Conservation (phyloP, 1,140 invertebrate genomes). For the Ips typographus region DNA sequence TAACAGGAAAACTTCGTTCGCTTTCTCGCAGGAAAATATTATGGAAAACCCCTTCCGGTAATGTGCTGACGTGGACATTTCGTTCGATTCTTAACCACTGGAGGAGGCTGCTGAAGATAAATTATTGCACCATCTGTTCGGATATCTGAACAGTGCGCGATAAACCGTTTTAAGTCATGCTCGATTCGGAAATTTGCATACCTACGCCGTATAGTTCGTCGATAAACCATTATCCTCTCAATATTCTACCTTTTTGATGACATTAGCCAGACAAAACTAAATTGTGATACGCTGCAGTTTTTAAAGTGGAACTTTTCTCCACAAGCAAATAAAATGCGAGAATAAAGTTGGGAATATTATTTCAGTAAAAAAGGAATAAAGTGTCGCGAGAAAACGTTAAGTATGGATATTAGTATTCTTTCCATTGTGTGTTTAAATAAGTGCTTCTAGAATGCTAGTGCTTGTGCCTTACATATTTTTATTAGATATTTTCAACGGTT, state of each 20-base stretch:
- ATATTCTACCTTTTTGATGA: not conserved
- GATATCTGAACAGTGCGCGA: conserved; percentile 26
- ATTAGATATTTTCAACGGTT: no score
- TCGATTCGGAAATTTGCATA: conserved; percentile 29
- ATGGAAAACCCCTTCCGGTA: conserved; percentile 8
- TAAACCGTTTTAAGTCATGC: conserved; percentile 33
- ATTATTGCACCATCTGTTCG: conserved; percentile 30
- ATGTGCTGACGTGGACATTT: conserved; percentile 33
- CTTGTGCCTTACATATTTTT: no score
- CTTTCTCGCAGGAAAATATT: not conserved
- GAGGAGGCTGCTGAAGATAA: conserved; percentile 28
- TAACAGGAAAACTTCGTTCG: no score
- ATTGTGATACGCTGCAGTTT: not conserved
- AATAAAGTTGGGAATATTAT: not conserved
- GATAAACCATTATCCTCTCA: conserved; percentile 22
- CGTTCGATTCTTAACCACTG: conserved; percentile 33
- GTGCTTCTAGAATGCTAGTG: no score
- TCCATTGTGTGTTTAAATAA: not conserved
- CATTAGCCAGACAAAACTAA: not conserved
- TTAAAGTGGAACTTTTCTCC: not conserved
- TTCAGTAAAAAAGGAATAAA: no score
- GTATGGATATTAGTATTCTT: not conserved
- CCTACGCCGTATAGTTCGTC: conserved; percentile 27
- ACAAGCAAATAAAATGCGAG: not conserved
- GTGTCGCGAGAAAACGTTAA: not conserved